These are phyloP conservation scores for Puma concolor DNA, from an alignment of 2,113 vertebrate genomes.

Conservation along the genomic window DNA sequence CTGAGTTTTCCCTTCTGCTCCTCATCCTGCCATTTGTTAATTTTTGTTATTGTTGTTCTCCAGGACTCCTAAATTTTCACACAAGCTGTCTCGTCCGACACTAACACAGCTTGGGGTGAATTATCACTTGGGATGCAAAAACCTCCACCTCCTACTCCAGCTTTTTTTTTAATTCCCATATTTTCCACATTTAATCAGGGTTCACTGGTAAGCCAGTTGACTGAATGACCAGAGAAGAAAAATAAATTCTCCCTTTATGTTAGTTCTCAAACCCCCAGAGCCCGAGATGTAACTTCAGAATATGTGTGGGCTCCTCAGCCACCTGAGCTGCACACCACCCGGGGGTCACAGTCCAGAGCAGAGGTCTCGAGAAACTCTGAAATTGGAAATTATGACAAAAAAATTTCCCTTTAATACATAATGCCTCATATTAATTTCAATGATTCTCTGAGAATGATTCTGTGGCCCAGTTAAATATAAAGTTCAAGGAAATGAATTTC, in stretches of 20 bases:
- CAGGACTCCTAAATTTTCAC: slow-evolving; percentile 66
- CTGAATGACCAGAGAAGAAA: neutral
- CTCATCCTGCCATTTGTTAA: slow-evolving; percentile 69
- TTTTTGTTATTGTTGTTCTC: slow-evolving; percentile 70
- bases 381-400: slow-evolving; percentile 71
- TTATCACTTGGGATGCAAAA: slow-evolving; percentile 34
- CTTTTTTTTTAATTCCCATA: neutral
- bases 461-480: slow-evolving; percentile 75
- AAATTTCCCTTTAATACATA: slow-evolving; percentile 72
- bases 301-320: neutral
- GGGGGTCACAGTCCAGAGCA: neutral
- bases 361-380: slow-evolving; percentile 58
- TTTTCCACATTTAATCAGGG: slow-evolving; percentile 40
- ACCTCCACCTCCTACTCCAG: neutral
- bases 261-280: neutral
- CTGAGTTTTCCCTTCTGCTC: slow-evolving; percentile 73
- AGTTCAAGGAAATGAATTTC: slow-evolving; percentile 80
- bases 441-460: slow-evolving; percentile 71
- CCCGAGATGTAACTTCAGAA: neutral
- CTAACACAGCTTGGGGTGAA: slow-evolving; percentile 55
- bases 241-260: neutral
- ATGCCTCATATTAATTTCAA: slow-evolving; percentile 68
- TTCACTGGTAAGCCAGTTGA: slow-evolving; percentile 23
- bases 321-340: neutral
- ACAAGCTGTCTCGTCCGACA: slow-evolving; percentile 61